Conservation (phyloP, 2,888 invertebrate genomes). For the Scaeva pyrastri region DNA sequence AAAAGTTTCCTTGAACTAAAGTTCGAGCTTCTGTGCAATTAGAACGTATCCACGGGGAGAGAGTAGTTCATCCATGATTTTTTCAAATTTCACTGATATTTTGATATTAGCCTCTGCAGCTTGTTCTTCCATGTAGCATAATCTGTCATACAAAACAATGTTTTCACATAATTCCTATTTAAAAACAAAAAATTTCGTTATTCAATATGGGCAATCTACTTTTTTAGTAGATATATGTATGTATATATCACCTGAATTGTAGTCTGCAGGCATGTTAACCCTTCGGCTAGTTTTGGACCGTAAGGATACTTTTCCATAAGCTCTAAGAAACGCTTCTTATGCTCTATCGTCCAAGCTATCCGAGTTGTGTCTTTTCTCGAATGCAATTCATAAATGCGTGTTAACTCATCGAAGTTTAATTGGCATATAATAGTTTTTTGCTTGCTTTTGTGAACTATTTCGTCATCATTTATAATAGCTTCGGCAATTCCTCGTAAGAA, state of each 20-base stretch:
- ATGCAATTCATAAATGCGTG: conserved; percentile 77
- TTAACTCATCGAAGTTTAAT: conserved; percentile 74
- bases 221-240: too few species aligned
- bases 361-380: conserved; percentile 67
- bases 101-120: conserved; percentile 81
- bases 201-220: too few species aligned
- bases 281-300: conserved; percentile 81
- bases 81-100: conserved; percentile 84
- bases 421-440: conserved; percentile 31
- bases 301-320: conserved; percentile 77
- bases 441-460: conserved; percentile 79
- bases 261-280: conserved; percentile 84
- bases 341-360: conserved; percentile 77
- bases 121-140: conserved; percentile 84
- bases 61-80: conserved; percentile 86
- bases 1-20: background rate
- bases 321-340: conserved; percentile 77
- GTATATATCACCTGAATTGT: conserved; percentile 84
- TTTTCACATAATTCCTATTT: conserved; percentile 86
- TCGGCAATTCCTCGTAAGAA: conserved; percentile 87
- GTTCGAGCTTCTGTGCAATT: conserved; percentile 84
- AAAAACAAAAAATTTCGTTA: conserved; percentile 15
- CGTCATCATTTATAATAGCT: conserved; percentile 84
- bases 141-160: conserved; percentile 85
- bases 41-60: conserved; percentile 89